Evolutionary conservation across 2,888 invertebrate species (phyloP).

Genomic region (Himalopsyche kuldschensis): DNA sequence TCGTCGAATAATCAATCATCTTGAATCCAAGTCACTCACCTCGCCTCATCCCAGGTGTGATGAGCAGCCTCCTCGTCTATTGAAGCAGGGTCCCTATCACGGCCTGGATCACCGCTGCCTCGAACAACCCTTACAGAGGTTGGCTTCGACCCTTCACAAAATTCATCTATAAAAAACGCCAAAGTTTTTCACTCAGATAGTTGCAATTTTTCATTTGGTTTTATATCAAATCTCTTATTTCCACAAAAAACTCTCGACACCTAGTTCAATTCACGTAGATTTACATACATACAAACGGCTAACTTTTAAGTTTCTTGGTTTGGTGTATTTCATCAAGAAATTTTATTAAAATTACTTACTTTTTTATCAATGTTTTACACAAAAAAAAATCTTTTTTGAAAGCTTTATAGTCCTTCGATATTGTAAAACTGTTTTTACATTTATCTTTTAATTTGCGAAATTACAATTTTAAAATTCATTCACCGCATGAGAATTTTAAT

Average conservation of each 20-base stretch:
- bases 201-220: not conserved
- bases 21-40: slow-evolving; percentile 8
- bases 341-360: too few species aligned
- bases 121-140: not conserved
- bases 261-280: too few species aligned
- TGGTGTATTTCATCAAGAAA: too few species aligned
- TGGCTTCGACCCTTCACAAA: not conserved
- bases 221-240: not conserved
- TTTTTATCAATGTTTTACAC: too few species aligned
- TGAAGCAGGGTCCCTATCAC: not conserved
- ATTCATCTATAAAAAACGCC: not conserved
- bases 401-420: too few species aligned
- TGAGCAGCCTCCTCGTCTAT: not conserved
- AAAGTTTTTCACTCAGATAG: not conserved
- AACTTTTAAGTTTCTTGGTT: too few species aligned
- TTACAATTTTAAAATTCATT: too few species aligned
- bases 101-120: not conserved
- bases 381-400: too few species aligned
- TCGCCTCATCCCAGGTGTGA: slow-evolving; percentile 7
- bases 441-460: too few species aligned
- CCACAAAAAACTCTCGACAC: not conserved
- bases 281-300: too few species aligned
- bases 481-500: too few species aligned
- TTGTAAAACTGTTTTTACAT: too few species aligned
- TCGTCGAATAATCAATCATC: slow-evolving; percentile 13